Conservation (phyloP, 2,797 vertebrate genomes). For the Gallinago solitaria region DNA sequence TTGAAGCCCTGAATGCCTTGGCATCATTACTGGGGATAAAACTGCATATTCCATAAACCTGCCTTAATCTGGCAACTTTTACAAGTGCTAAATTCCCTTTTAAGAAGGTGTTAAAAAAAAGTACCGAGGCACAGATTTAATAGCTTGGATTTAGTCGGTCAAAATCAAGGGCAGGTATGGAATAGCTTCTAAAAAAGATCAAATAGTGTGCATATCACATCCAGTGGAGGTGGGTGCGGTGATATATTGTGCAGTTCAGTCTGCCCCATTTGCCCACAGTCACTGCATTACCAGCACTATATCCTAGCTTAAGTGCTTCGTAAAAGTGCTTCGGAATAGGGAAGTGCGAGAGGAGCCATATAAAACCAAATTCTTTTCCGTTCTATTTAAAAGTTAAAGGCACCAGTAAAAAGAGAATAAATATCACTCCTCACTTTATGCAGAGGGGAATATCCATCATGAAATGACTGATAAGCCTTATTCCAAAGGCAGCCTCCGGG, state of each 20-base stretch:
- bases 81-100: not conserved
- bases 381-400: conserved; percentile 29
- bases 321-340: not conserved
- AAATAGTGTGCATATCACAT: not conserved
- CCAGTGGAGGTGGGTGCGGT: fast-evolving
- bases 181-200: not conserved
- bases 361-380: not conserved
- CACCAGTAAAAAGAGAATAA: conserved; percentile 10
- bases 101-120: not conserved
- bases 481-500: not conserved
- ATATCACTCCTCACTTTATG: not conserved
- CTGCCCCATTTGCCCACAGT: not conserved
- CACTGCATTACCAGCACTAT: not conserved
- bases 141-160: not conserved
- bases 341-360: not conserved
- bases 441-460: not conserved
- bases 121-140: not conserved
- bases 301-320: not conserved
- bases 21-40: not conserved
- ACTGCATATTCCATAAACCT: not conserved
- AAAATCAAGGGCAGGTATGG: not conserved
- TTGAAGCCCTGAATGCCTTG: not conserved
- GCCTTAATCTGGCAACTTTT: not conserved
- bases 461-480: not conserved
- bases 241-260: not conserved